Conservation (phyloP, 1,140 invertebrate species). For the Babylonia areolata region DNA sequence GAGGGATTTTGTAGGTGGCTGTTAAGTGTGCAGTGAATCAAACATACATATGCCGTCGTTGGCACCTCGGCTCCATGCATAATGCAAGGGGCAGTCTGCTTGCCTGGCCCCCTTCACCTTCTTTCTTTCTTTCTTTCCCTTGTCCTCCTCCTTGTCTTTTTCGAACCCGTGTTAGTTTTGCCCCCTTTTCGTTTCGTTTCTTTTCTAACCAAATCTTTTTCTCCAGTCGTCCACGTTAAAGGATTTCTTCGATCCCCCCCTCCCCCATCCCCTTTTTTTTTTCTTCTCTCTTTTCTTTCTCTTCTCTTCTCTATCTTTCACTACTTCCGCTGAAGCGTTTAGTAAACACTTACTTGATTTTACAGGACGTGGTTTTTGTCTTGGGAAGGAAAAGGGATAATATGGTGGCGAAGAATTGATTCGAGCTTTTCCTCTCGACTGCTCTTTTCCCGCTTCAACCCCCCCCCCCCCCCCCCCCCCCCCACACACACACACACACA, state of each 20-base stretch:
- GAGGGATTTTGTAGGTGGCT: conserved; percentile 12
- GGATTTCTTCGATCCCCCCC: neutral
- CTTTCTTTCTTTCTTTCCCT: neutral
- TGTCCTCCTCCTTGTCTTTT: neutral
- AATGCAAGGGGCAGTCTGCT: neutral
- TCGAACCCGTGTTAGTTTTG: neutral
- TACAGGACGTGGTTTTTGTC: too few species aligned
- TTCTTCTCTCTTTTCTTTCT: neutral
- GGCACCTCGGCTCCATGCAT: neutral
- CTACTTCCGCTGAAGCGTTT: too few species aligned
- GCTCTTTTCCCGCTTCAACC: too few species aligned
- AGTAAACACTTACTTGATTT: too few species aligned
- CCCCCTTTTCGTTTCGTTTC: neutral
- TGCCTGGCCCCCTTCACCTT: neutral
- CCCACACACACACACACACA: too few species aligned
- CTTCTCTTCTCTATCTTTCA: too few species aligned
- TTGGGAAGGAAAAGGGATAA: too few species aligned
- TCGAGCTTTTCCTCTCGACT: too few species aligned
- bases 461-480: too few species aligned
- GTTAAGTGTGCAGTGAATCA: conserved; percentile 12
- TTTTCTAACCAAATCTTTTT: neutral
- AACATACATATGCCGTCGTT: conserved; percentile 25
- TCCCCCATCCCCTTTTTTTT: neutral
- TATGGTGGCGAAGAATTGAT: too few species aligned
- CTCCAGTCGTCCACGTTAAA: too few species aligned